A percentile compares a stretch with the other conserved stretches of the same genome.
Evolutionary conservation across 2,888 invertebrate species (phyloP).

Genomic region (Artemia sinica): DNA sequence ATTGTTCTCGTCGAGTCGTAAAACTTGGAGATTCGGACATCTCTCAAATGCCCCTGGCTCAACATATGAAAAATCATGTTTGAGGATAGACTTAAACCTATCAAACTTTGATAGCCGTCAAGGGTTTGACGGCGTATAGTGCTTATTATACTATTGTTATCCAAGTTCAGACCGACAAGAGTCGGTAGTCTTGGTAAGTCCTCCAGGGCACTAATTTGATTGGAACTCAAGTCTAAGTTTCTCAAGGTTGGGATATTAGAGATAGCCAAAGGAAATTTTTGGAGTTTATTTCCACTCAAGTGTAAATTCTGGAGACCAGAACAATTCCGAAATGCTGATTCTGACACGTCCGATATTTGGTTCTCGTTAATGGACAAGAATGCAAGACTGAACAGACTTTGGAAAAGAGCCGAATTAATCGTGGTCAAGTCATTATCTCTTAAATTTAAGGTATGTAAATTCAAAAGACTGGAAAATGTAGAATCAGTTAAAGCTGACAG

Average conservation of each 20-base stretch:
- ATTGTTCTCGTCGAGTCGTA: slow-evolving; percentile 56
- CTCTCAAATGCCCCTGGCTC: slow-evolving; percentile 59
- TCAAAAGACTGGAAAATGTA: slow-evolving; percentile 55
- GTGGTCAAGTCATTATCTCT: slow-evolving; percentile 59
- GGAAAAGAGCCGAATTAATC: slow-evolving; percentile 56
- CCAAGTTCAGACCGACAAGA: slow-evolving; percentile 48
- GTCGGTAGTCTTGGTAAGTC: slow-evolving; percentile 55
- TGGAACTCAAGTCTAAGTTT: slow-evolving; percentile 66
- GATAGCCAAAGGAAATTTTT: slow-evolving; percentile 51
- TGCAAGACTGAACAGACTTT: slow-evolving; percentile 54
- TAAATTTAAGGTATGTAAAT: slow-evolving; percentile 60
- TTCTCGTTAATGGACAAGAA: slow-evolving; percentile 63
- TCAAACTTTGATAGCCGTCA: slow-evolving; percentile 54
- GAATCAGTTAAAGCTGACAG: slow-evolving; percentile 75
- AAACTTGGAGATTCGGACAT: slow-evolving; percentile 56
- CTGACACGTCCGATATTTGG: slow-evolving; percentile 52
- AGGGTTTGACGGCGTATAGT: slow-evolving; percentile 61
- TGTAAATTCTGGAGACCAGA: slow-evolving; percentile 62
- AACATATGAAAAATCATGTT: slow-evolving; percentile 62
- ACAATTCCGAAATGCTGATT: slow-evolving; percentile 56
- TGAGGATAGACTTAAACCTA: slow-evolving; percentile 62
- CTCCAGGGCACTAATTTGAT: slow-evolving; percentile 57
- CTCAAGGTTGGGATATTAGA: slow-evolving; percentile 56
- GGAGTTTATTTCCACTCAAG: slow-evolving; percentile 59
- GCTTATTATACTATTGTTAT: slow-evolving; percentile 57